These are phyloP conservation scores for Eupithecia tripunctaria DNA, from an alignment of 2,888 invertebrate genomes.

Conservation along the genomic window DNA sequence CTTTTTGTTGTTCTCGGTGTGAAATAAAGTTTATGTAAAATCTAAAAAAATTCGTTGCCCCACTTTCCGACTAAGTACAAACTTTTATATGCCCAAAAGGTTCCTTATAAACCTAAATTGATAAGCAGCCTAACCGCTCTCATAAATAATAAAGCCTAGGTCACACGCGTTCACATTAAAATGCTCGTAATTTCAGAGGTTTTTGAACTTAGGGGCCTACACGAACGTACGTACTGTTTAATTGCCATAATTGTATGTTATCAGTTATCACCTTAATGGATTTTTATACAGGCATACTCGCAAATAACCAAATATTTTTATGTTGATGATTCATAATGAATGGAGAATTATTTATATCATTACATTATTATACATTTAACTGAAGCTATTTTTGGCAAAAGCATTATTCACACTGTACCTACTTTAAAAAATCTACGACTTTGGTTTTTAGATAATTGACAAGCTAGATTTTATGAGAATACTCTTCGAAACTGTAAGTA, in stretches of 20 bases:
- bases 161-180: background rate
- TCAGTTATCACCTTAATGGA: background rate
- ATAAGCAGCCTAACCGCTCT: background rate
- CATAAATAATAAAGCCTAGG: constrained; percentile 2
- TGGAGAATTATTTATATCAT: background rate
- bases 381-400: background rate
- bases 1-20: background rate
- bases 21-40: background rate
- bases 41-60: background rate
- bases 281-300: background rate
- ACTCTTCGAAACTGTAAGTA: background rate
- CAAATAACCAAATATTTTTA: background rate
- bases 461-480: background rate
- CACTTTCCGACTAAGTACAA: background rate
- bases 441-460: background rate
- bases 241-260: constrained; percentile 9
- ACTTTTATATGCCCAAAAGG: background rate
- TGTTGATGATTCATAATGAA: background rate
- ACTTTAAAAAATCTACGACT: too few relatives aligned
- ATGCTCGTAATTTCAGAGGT: constrained; percentile 6
- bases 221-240: constrained; percentile 10
- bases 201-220: constrained; percentile 14
- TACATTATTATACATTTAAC: background rate
- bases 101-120: background rate
- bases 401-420: background rate